Evolutionary conservation across 2,113 vertebrate species (phyloP), one percentile per base, ranked within the genome.

Genomic region (Anguilla rostrata): DNA sequence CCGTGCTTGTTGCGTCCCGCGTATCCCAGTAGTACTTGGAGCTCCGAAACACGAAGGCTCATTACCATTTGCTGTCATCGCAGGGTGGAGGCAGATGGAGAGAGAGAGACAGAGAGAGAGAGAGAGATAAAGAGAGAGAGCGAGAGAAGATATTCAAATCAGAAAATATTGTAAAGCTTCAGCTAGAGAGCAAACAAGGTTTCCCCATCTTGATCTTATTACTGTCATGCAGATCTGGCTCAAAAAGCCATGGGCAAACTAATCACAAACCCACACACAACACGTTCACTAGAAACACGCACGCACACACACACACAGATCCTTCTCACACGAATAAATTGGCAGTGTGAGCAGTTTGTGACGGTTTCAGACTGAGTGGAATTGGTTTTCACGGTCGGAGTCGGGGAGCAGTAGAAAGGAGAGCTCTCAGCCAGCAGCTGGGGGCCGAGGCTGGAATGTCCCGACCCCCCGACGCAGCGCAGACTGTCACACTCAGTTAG

Each of bases 41-140:
- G 97, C 93, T 99, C 98, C 84, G 98, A 99, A 87, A 99, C 98
- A 91, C 98, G 95, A 95, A 99, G 98, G 97, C 98, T 99, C 98
- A 99, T 99, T 94, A 99, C 98, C 98, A 99, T 99, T 99, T 99
- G 98, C 98, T 99, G 96, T 78, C 41, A 84, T 15, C 18, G 46
- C 66, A 90, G 14, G 14, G 29, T 3, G 78, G 5, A 26, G 53
- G 39, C 66, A 46, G 15, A 57, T 41, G 43, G 43, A 46, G 43
- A 46, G 43, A 46, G 43, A 46, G 43, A 46, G 1, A 46, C 1
- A 46, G 16, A 16, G 91, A 89, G 66, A 43, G 83, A 66, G 86
- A 53, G 49, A 14, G 49, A 11, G 22, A 83, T 43, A 39, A 53
- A 66, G 41, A 84, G n/a, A 71, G 78, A 29, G 7, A 15, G 7